Conservation (phyloP, 2,797 vertebrate genomes). For the Sternarchorhynchus goeldii region DNA sequence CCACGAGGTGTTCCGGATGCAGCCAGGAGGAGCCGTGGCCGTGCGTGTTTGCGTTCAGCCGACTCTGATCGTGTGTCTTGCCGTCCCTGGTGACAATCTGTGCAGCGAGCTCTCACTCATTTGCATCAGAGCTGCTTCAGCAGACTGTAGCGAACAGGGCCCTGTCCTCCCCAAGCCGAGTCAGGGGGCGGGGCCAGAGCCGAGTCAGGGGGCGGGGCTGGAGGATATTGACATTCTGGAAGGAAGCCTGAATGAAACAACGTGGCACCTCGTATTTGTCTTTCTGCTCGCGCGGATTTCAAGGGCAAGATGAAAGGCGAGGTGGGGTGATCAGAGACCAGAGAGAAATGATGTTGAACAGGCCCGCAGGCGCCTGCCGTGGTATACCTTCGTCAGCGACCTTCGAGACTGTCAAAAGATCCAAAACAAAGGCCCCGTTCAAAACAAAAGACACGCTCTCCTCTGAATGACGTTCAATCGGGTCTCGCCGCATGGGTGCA, state of each 20-base stretch:
- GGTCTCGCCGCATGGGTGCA: constrained; percentile 52
- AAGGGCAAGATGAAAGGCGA: constrained; percentile 63
- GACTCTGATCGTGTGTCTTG: too few species aligned
- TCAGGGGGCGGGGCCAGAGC: background rate
- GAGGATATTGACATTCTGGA: constrained; percentile 40
- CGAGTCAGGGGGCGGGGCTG: constrained; percentile 2
- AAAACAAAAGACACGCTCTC: constrained; percentile 65
- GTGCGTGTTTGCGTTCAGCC: background rate
- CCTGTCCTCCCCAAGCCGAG: too few species aligned
- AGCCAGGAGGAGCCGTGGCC: constrained; percentile 15
- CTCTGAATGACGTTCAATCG: constrained; percentile 66
- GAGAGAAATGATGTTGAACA: constrained; percentile 74
- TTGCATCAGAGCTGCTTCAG: too few species aligned
- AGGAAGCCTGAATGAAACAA: constrained; percentile 23
- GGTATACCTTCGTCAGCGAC: constrained; percentile 72
- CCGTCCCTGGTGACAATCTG: background rate
- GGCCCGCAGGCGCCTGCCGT: constrained; percentile 72
- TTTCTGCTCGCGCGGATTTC: constrained; percentile 67
- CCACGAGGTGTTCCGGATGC: constrained; percentile 16
- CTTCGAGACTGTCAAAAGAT: constrained; percentile 69
- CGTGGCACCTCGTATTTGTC: constrained; percentile 62
- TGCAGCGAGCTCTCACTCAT: too few species aligned
- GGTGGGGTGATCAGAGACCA: constrained; percentile 72
- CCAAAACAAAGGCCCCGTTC: constrained; percentile 65
- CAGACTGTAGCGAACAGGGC: too few species aligned